phyloP scores from a whole-genome alignment of 2,888 invertebrate genomes.

The Epicampocera succincta region DNA sequence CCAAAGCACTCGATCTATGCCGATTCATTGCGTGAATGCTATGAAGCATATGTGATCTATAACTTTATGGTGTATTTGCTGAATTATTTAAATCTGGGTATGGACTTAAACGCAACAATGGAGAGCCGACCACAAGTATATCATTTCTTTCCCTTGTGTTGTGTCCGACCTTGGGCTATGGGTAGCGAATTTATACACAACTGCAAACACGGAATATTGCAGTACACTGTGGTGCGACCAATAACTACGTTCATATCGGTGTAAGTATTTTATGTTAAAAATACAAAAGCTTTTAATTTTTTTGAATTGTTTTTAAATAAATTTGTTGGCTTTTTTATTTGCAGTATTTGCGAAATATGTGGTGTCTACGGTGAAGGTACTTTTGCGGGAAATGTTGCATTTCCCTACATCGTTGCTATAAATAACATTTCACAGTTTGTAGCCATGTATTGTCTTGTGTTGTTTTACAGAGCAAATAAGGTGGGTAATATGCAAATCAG shows the following conservation, averaged over 20 bases:
- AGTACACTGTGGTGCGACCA: conserved; percentile 96
- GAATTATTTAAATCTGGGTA: conserved; percentile 93
- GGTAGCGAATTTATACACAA: conserved; percentile 95
- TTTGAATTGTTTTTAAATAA: too few species aligned
- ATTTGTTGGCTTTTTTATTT: conserved; percentile 20
- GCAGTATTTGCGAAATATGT: conserved; percentile 91
- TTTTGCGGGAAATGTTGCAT: conserved; percentile 92
- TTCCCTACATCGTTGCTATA: conserved; percentile 92
- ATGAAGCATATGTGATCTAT: conserved; percentile 98
- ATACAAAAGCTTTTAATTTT: too few species aligned
- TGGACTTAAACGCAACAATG: conserved; percentile 91
- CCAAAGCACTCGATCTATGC: conserved; percentile 95
- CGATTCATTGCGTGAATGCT: conserved; percentile 96
- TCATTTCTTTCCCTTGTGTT: conserved; percentile 96
- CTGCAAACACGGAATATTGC: conserved; percentile 97
- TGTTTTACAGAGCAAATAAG: conserved; percentile 95
- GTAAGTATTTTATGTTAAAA: too few species aligned
- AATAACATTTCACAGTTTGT: conserved; percentile 97
- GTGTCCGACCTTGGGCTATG: conserved; percentile 95
- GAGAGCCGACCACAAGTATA: conserved; percentile 91
- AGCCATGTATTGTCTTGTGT: conserved; percentile 97
- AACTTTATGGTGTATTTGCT: conserved; percentile 98
- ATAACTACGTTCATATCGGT: conserved; percentile 94
- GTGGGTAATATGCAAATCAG: conserved; percentile 77
- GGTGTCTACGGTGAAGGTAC: conserved; percentile 96